A percentile compares a stretch with the other conserved stretches of the same genome.
phyloP scores from a whole-genome alignment of 1,140 invertebrate genomes.

The Drosophila sproati region DNA sequence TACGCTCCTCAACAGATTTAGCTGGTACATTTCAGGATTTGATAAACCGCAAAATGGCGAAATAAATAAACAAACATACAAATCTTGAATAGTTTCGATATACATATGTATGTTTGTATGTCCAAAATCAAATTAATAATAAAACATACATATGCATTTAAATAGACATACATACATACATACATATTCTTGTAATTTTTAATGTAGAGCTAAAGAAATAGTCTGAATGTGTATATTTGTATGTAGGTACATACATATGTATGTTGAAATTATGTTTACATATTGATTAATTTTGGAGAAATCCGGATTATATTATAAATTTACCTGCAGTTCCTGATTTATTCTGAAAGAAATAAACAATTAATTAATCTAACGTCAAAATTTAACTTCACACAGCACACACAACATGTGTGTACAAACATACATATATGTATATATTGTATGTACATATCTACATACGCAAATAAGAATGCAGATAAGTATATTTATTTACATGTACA shows the following conservation, averaged over 20 bases:
- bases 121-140: not conserved
- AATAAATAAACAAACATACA: not conserved
- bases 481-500: constrained; percentile 8
- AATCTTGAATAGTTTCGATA: not conserved
- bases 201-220: not conserved
- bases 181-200: not conserved
- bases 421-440: too few relatives aligned
- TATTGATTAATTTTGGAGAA: not conserved
- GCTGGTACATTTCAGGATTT: constrained; percentile 25
- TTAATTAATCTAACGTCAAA: too few relatives aligned
- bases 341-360: constrained; percentile 68
- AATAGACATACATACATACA: constrained; percentile 6
- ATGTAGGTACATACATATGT: constrained; percentile 3
- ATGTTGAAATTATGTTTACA: not conserved
- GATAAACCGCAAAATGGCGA: not conserved
- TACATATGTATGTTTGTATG: not conserved
- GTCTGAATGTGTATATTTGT: not conserved
- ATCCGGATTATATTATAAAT: constrained; percentile 11
- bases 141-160: not conserved
- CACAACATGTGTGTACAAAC: too few relatives aligned
- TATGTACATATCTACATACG: not conserved
- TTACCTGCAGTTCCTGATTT: constrained; percentile 83
- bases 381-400: too few relatives aligned
- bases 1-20: constrained; percentile 82
- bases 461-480: constrained; percentile 19